Conservation (phyloP, 2,797 vertebrate species). For the Lagorchestes hirsutus region DNA sequence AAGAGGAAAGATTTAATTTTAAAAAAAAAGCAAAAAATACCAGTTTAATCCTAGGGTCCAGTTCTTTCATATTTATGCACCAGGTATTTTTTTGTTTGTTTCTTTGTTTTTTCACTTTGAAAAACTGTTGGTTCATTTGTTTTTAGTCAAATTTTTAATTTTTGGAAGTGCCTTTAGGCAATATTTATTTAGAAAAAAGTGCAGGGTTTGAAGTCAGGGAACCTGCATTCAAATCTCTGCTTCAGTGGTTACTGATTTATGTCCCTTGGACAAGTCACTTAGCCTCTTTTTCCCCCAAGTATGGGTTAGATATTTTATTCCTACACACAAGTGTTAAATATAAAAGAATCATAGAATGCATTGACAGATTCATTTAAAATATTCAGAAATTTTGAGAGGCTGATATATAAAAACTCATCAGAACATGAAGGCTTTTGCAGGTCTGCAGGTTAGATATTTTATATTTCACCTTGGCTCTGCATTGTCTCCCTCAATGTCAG, state of each 20-base stretch:
- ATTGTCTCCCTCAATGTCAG: neutral
- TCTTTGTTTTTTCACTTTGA: neutral
- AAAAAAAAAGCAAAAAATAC: neutral
- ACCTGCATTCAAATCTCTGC: neutral
- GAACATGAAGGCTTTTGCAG: neutral
- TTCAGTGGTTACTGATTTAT: neutral
- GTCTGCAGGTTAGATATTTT: neutral
- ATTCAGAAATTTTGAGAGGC: neutral
- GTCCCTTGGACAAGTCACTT: neutral
- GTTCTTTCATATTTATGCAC: neutral
- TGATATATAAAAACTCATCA: neutral
- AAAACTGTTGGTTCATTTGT: neutral
- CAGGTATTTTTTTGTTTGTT: neutral
- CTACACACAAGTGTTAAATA: neutral
- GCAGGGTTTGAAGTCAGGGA: neutral
- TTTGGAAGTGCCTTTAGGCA: neutral
- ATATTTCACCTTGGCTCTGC: neutral
- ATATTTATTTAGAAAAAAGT: neutral
- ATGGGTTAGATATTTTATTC: neutral
- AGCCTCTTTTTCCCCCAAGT: neutral
- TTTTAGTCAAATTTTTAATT: neutral
- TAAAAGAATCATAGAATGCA: neutral
- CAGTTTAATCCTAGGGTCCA: neutral
- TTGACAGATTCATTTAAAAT: neutral
- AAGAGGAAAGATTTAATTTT: neutral